Conservation (phyloP, 2,888 invertebrate species). For the Synergus umbraculus region DNA sequence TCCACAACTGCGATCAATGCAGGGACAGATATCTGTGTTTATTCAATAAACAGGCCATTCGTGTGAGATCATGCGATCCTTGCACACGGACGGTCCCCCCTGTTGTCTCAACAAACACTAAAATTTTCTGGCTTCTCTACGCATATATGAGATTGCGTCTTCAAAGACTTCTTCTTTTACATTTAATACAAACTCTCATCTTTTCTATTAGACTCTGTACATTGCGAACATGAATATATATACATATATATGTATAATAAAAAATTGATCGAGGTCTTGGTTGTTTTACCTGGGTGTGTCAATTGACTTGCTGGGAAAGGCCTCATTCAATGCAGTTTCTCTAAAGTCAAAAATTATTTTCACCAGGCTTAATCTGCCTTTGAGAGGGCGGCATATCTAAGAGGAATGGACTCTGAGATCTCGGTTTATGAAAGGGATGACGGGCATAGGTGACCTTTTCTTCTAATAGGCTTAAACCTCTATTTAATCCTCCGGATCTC, state of each 20-base stretch:
- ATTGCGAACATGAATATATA: too few species aligned
- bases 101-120: not conserved
- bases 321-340: not conserved
- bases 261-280: too few species aligned
- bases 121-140: not conserved
- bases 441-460: constrained; percentile 37
- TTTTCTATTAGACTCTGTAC: not conserved
- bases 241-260: too few species aligned
- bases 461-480: constrained; percentile 40
- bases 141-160: not conserved
- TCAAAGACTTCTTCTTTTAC: not conserved
- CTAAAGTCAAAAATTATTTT: constrained; percentile 43
- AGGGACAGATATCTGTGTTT: not conserved
- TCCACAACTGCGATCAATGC: not conserved
- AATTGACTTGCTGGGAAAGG: too few species aligned
- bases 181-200: not conserved
- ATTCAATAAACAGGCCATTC: constrained; percentile 5
- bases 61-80: constrained; percentile 8
- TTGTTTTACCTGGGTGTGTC: too few species aligned
- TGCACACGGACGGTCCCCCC: not conserved
- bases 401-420: constrained; percentile 14
- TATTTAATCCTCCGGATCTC: constrained; percentile 47
- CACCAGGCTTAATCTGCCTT: constrained; percentile 45
- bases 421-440: constrained; percentile 43
- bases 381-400: not conserved